A percentile compares a stretch with the other conserved stretches of the same genome.
Evolutionary conservation across 2,888 invertebrate genomes (phyloP).

Genomic region (Carabus problematicus): DNA sequence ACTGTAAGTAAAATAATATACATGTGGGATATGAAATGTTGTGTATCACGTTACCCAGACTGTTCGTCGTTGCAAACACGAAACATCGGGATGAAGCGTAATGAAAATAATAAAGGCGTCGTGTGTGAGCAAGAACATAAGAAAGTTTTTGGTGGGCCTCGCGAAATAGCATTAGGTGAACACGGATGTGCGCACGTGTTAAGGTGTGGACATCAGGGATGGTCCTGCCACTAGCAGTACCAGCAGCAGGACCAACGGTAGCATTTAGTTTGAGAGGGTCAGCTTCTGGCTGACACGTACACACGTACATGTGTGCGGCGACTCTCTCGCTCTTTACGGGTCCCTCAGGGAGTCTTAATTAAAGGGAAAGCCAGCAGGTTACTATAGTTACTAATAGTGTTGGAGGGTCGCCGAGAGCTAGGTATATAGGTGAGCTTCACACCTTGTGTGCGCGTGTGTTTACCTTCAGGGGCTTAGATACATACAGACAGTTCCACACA

Average conservation of each 20-base stretch:
- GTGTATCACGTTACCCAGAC: background rate
- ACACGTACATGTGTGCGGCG: constrained; percentile 18
- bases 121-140: constrained; percentile 28
- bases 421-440: constrained; percentile 44
- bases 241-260: constrained; percentile 7
- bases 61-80: constrained; percentile 1
- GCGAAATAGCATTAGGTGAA: constrained; percentile 34
- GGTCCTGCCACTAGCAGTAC: background rate
- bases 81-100: constrained; percentile 24
- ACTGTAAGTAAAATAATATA: too few species aligned
- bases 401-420: constrained; percentile 42
- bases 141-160: constrained; percentile 32
- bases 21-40: too few species aligned
- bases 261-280: constrained; percentile 26
- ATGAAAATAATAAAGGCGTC: constrained; percentile 42
- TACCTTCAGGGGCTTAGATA: background rate
- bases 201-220: constrained; percentile 8
- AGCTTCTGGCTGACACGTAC: constrained; percentile 11
- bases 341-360: constrained; percentile 51
- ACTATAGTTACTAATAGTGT: constrained; percentile 52
- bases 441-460: constrained; percentile 35
- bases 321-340: constrained; percentile 44
- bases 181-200: background rate
- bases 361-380: constrained; percentile 49
- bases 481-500: too few species aligned